Evolutionary conservation across 1,140 invertebrate genomes (phyloP).

Genomic region (Trichoplusia ni): DNA sequence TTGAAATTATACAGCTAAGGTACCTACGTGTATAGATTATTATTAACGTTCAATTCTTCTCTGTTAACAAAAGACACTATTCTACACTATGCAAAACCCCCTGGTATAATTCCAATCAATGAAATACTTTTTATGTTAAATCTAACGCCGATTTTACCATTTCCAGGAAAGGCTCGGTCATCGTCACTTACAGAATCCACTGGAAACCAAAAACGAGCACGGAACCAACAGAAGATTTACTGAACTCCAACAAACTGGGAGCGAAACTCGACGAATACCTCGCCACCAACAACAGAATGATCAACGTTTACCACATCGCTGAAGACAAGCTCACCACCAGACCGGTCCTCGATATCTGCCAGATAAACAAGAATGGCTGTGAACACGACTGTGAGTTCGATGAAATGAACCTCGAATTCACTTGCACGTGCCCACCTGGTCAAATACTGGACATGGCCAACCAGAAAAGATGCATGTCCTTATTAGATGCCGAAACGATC

Average conservation of each 20-base stretch:
- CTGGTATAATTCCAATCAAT: background rate
- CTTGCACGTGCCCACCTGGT: constrained; percentile 87
- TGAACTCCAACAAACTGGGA: constrained; percentile 79
- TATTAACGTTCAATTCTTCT: background rate
- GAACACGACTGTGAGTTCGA: constrained; percentile 89
- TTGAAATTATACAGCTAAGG: constrained; percentile 86
- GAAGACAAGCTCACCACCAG: constrained; percentile 73
- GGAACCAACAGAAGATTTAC: constrained; percentile 77
- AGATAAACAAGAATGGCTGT: constrained; percentile 88
- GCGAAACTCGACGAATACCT: constrained; percentile 78
- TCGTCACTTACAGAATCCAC: constrained; percentile 84
- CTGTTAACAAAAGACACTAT: background rate
- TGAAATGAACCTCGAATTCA: constrained; percentile 83
- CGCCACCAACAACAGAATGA: constrained; percentile 75
- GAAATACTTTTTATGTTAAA: constrained; percentile 7
- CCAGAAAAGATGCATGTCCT: constrained; percentile 61
- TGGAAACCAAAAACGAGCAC: constrained; percentile 83
- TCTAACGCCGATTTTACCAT: no score
- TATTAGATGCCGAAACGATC: constrained; percentile 46
- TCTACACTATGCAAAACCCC: no score
- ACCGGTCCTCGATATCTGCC: constrained; percentile 87
- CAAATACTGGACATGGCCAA: constrained; percentile 69
- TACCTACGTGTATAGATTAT: constrained; percentile 34
- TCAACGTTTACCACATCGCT: constrained; percentile 82
- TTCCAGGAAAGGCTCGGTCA: constrained; percentile 84